Evolutionary conservation across 2,888 invertebrate genomes (phyloP).

Genomic region (Meiosimyza platycephala): DNA sequence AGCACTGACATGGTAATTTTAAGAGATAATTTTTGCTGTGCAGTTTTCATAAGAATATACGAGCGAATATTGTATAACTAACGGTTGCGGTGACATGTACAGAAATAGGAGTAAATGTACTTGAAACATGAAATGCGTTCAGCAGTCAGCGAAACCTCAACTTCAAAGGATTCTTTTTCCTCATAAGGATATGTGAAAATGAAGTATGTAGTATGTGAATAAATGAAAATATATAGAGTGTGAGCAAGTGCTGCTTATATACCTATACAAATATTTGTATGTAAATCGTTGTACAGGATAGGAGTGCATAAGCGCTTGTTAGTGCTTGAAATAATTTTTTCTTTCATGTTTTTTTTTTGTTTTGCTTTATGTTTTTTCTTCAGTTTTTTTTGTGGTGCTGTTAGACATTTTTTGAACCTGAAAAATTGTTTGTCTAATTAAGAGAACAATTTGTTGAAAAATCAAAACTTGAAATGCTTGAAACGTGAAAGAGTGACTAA

Average conservation of each 20-base stretch:
- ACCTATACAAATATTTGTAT: background rate
- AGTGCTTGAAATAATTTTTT: no score
- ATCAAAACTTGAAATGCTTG: background rate
- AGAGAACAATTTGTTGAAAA: background rate
- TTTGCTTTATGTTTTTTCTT: background rate
- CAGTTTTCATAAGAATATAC: no score
- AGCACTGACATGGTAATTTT: no score
- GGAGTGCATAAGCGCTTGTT: no score
- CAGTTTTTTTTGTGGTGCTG: no score
- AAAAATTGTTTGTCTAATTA: slow-evolving; percentile 15
- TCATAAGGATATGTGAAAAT: background rate
- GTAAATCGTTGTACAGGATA: background rate
- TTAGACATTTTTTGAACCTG: background rate
- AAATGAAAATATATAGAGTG: slow-evolving; percentile 18
- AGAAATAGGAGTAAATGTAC: no score
- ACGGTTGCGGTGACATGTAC: no score
- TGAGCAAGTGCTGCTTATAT: slow-evolving; percentile 1
- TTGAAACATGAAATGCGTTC: slow-evolving; percentile 23
- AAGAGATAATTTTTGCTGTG: no score
- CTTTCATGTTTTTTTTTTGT: slow-evolving; percentile 8
- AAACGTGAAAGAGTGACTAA: no score
- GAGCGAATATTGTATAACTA: no score
- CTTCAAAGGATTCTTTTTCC: background rate
- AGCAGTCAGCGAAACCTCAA: slow-evolving; percentile 17
- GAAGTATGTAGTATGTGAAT: background rate